Conservation (phyloP, 35 echinoderm and acorn worm species). For the Ophioderma brevispina region DNA sequence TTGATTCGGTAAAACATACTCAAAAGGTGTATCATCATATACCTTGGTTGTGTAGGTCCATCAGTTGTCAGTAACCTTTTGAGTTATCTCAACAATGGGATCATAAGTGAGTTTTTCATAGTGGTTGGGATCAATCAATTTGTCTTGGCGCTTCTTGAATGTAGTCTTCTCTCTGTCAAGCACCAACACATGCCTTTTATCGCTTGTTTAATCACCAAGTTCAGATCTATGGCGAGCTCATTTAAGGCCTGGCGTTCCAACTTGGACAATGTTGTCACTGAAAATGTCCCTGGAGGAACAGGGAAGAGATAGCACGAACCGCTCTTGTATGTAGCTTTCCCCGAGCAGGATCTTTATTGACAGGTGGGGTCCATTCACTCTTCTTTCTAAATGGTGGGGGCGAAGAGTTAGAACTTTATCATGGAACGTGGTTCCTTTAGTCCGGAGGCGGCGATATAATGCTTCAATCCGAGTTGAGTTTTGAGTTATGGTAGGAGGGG, state of each 20-base stretch:
- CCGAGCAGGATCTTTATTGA: slow-evolving; percentile 7
- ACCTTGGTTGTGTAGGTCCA: not conserved
- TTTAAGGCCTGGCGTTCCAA: slow-evolving; percentile 1
- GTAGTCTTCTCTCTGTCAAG: slow-evolving; percentile 1
- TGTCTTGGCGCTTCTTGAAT: slow-evolving; percentile 25
- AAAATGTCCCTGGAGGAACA: not conserved
- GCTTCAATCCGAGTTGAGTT: not conserved
- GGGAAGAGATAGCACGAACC: not conserved
- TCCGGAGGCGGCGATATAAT: not conserved
- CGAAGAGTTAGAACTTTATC: not conserved
- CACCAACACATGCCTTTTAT: slow-evolving; percentile 9
- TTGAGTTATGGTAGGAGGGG: not conserved
- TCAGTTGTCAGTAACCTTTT: not conserved
- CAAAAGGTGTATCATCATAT: slow-evolving; percentile 6
- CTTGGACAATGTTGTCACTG: not conserved
- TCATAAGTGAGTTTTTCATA: not conserved
- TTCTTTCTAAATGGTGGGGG: not conserved
- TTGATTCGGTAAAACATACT: not conserved
- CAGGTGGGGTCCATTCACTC: slow-evolving; percentile 13
- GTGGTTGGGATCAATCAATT: not conserved
- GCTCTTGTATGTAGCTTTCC: not conserved
- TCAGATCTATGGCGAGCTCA: not conserved
- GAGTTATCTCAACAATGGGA: not conserved
- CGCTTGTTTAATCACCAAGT: slow-evolving; percentile 23
- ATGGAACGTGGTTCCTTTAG: not conserved